Evolutionary conservation across 2,888 invertebrate species (phyloP).

Genomic region (Podabrus alpinus): DNA sequence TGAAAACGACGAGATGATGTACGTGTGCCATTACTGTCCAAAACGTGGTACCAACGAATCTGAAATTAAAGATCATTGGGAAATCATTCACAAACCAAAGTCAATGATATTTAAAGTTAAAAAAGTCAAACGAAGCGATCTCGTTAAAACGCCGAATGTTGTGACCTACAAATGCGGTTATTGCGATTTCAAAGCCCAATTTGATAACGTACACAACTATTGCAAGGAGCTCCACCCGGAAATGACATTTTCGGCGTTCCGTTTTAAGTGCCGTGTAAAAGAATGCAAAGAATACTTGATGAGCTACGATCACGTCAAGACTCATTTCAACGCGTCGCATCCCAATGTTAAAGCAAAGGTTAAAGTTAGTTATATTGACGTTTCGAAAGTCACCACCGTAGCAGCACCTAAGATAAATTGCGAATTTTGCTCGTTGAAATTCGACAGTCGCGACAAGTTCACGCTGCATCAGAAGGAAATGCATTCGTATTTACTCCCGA

Average conservation of each 20-base stretch:
- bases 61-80: slow-evolving; percentile 36
- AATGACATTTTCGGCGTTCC: slow-evolving; percentile 35
- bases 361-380: slow-evolving; percentile 44
- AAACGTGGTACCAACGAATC: slow-evolving; percentile 30
- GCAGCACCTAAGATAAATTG: slow-evolving; percentile 4
- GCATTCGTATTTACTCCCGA: slow-evolving; percentile 50
- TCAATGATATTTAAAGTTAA: slow-evolving; percentile 20
- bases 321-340: slow-evolving; percentile 42
- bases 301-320: slow-evolving; percentile 36
- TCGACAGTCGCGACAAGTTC: slow-evolving; percentile 45
- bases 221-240: slow-evolving; percentile 47
- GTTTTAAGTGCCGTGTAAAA: slow-evolving; percentile 40
- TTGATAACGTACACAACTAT: slow-evolving; percentile 49
- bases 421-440: slow-evolving; percentile 32
- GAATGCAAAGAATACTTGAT: slow-evolving; percentile 41
- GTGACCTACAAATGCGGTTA: slow-evolving; percentile 39
- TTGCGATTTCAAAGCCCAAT: slow-evolving; percentile 46
- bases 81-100: slow-evolving; percentile 31
- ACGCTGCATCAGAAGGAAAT: slow-evolving; percentile 50
- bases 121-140: slow-evolving; percentile 2
- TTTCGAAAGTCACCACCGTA: slow-evolving; percentile 44
- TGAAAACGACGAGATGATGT: slow-evolving; percentile 11
- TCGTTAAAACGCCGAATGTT: neutral
- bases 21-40: slow-evolving; percentile 38
- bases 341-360: too few relatives aligned